Base-by-base conservation (phyloP, 1,140 invertebrate species). In the Lordiphosa clarofinis region DNA sequence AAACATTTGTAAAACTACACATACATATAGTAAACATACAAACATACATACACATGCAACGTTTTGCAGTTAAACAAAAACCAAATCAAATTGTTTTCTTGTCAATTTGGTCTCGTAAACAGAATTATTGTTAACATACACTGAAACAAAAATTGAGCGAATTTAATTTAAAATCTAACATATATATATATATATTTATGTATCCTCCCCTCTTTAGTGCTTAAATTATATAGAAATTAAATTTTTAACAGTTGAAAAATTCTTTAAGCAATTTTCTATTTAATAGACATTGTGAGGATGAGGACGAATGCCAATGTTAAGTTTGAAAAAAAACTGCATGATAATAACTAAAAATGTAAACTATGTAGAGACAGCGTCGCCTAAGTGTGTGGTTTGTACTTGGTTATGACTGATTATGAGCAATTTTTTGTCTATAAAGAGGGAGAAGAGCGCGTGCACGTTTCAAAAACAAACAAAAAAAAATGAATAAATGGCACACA, bases 201-300 rank as follows among this genome's bases (percentile, higher is more conserved):
- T 67, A 60, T 75, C 52, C 67, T 49, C 48, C 54, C 40, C n/a
- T 38, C 48, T 37, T 57, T 50, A 67, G 54, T 48, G 48, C 37
- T 52, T 66, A 56, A 62, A 61, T 44, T 42, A 33, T 39, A 43
- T 9, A 33, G 24, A 35, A 31, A 40, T 42, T 54, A 54, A 43
- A 47, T 46, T 36, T 50, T 46, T 24, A 59, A 50, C 40, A 50
- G 46, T 56, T 56, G 58, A 36, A 37, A 52, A 46, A 64, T 66
- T 78, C 39, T 62, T 54, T 56, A 84, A 84, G 79, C 73, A 84
- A 84, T 84, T 84, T 60, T 70, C 78, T 84, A 84, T 84, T 61
- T 66, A 78, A 84, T 84, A 84, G 73, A 84, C 39, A 63, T 73
- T 66, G 63, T 68, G 47, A 58, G 56, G 52, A 55, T 15, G 28